Evolutionary conservation across 2,113 vertebrate genomes (phyloP).

Genomic region (Uropsilus gracilis): DNA sequence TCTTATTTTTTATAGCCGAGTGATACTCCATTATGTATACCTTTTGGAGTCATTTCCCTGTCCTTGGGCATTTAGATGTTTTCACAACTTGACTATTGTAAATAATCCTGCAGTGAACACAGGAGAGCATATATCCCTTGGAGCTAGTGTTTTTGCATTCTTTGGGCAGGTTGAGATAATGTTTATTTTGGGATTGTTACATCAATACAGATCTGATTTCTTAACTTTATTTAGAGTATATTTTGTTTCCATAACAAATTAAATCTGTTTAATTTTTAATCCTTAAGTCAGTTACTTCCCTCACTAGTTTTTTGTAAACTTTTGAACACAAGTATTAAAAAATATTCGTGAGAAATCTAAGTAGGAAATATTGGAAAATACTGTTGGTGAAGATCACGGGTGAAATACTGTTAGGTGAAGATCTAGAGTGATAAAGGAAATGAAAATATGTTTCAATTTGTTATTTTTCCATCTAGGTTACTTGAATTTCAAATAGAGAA

Average conservation of each 20-base stretch:
- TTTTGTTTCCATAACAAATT: background rate
- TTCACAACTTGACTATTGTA: no score
- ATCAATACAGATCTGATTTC: constrained; percentile 15
- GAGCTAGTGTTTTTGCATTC: no score
- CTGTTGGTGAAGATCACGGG: background rate
- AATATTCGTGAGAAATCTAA: constrained; percentile 29
- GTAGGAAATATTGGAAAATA: background rate
- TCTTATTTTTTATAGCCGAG: no score
- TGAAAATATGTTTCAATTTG: background rate
- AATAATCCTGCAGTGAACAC: no score
- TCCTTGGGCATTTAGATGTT: no score
- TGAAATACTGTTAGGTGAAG: constrained; percentile 27
- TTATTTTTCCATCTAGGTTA: constrained; percentile 52
- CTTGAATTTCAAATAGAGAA: constrained; percentile 66
- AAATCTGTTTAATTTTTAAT: constrained; percentile 30
- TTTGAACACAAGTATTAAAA: background rate
- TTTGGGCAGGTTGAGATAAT: background rate
- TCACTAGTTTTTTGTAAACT: rapidly evolving
- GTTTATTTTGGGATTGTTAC: constrained; percentile 15
- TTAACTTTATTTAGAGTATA: constrained; percentile 2
- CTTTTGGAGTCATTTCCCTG: no score
- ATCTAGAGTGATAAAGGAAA: background rate
- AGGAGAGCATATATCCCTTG: no score
- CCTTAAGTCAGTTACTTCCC: background rate
- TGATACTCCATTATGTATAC: no score